Evolutionary conservation across 2,888 invertebrate species (phyloP).

Genomic region (Lissocephala sabroskyi): DNA sequence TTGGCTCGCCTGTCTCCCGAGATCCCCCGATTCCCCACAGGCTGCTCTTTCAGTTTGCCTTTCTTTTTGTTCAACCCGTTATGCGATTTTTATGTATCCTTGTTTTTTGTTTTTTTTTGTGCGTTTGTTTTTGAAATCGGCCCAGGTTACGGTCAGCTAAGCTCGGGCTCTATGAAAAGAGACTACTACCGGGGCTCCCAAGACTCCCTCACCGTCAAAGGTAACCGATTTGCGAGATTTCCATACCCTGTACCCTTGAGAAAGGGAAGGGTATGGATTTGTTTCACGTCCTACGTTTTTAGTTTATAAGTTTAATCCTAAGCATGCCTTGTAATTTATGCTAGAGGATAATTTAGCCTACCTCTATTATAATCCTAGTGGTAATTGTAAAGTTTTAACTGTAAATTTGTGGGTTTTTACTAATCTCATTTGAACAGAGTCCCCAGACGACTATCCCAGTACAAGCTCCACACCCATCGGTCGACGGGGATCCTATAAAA

Average conservation of each 20-base stretch:
- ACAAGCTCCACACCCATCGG: conserved; percentile 80
- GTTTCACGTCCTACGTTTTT: no score
- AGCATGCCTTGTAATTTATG: conserved; percentile 35
- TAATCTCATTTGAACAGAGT: conserved; percentile 68
- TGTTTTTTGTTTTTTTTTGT: conserved; percentile 25
- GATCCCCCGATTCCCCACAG: no score
- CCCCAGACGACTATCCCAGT: conserved; percentile 74
- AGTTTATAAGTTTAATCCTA: conserved; percentile 26
- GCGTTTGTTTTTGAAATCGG: conserved; percentile 22
- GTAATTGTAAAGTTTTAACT: conserved; percentile 10
- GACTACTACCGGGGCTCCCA: conserved; percentile 94
- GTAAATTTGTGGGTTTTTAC: conserved; percentile 44
- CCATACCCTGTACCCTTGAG: no score
- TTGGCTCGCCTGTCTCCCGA: no score
- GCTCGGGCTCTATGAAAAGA: conserved; percentile 83
- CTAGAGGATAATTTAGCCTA: conserved; percentile 17
- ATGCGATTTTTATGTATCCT: conserved; percentile 22
- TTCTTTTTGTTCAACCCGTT: no score
- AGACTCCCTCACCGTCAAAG: conserved; percentile 88
- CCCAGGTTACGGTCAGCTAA: conserved; percentile 72
- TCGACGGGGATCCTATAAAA: conserved; percentile 89
- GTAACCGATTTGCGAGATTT: conserved; percentile 74
- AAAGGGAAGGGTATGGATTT: no score
- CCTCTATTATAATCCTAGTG: conserved; percentile 3
- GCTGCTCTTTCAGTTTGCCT: no score